Percentiles rank a stretch among this genome's conserved stretches.
Evolutionary conservation across 1,140 invertebrate species (phyloP).

Genomic region (Arion vulgaris): DNA sequence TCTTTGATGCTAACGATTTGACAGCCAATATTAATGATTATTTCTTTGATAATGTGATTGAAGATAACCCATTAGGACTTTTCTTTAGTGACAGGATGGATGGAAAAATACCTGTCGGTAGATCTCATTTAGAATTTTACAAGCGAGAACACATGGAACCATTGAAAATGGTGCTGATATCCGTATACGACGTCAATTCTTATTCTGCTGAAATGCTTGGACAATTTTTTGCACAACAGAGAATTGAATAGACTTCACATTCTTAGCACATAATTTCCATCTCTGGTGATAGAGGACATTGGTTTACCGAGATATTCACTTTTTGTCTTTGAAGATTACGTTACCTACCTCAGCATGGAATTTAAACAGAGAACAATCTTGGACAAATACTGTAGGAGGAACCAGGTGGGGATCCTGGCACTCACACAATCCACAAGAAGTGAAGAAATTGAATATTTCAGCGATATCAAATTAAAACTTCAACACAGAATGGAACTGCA

Average conservation of each 20-base stretch:
- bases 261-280: neutral
- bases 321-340: conserved; percentile 96
- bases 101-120: neutral
- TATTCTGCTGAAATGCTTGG: neutral
- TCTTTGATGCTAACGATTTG: no score
- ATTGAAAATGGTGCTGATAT: conserved; percentile 16
- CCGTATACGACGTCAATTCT: neutral
- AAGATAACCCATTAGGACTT: conserved; percentile 1
- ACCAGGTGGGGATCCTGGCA: conserved; percentile 95
- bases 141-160: neutral
- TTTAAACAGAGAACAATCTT: conserved; percentile 95
- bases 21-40: neutral
- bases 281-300: conserved; percentile 83
- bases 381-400: conserved; percentile 96
- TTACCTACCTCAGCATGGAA: conserved; percentile 96
- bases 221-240: conserved; percentile 12
- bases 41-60: neutral
- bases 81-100: conserved; percentile 13
- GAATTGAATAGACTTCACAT: neutral
- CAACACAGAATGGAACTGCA: conserved; percentile 91
- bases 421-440: conserved; percentile 91
- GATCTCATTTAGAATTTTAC: neutral
- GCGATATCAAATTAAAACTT: conserved; percentile 89
- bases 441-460: conserved; percentile 78
- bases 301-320: conserved; percentile 94